Percentiles rank a stretch among this genome's conserved stretches.
phyloP scores from a whole-genome alignment of 2,888 invertebrate genomes.

The Tridacna gigas region DNA sequence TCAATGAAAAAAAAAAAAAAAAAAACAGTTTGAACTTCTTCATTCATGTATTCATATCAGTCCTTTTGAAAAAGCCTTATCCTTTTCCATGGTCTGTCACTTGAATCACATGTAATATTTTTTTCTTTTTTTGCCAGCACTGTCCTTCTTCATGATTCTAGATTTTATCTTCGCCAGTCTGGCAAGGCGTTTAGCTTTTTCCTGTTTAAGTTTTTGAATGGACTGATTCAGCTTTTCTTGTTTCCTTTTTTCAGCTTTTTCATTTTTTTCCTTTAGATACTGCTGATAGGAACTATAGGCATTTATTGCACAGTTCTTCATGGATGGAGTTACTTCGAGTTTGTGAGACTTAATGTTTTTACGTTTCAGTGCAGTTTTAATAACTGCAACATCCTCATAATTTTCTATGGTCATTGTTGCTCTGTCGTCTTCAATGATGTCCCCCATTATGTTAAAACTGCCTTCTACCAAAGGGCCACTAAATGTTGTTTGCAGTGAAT shows the following conservation, averaged over 20 bases:
- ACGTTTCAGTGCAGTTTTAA: slow-evolving; percentile 23
- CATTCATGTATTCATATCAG: too few relatives aligned
- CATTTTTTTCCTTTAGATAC: slow-evolving; percentile 22
- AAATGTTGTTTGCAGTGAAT: slow-evolving; percentile 25
- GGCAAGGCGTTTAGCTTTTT: slow-evolving; percentile 29
- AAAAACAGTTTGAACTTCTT: too few relatives aligned
- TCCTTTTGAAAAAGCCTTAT: too few relatives aligned
- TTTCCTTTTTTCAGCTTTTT: slow-evolving; percentile 8
- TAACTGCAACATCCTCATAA: slow-evolving; percentile 33
- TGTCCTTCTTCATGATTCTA: neutral
- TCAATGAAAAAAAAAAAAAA: too few relatives aligned
- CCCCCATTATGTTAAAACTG: slow-evolving; percentile 37
- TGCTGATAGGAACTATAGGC: slow-evolving; percentile 19
- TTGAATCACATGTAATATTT: too few relatives aligned
- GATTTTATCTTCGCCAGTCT: neutral
- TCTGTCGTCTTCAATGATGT: slow-evolving; percentile 40
- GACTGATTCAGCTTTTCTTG: slow-evolving; percentile 23
- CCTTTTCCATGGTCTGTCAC: too few relatives aligned
- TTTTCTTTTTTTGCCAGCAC: too few relatives aligned
- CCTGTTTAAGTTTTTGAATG: slow-evolving; percentile 13
- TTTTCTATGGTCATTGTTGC: slow-evolving; percentile 24
- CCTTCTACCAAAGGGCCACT: slow-evolving; percentile 35
- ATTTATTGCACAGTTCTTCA: slow-evolving; percentile 27
- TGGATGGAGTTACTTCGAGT: neutral
- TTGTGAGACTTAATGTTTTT: neutral